Percentiles rank a stretch among this genome's conserved stretches.
These are phyloP conservation scores for Neomorphus geoffroyi DNA, from an alignment of 2,797 vertebrate genomes.

Conservation along the genomic window DNA sequence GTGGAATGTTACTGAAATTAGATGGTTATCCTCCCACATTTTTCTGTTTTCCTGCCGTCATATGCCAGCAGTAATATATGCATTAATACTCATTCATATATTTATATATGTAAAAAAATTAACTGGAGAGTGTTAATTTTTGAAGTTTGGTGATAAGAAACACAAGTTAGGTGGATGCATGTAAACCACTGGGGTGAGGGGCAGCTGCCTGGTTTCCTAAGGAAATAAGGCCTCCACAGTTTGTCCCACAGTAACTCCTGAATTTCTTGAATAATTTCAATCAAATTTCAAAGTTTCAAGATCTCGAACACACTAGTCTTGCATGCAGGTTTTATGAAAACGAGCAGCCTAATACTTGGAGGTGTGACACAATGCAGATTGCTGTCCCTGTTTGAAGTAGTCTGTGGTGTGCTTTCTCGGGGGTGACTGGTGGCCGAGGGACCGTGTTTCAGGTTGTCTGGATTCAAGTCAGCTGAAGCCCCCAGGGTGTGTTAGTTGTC, in stretches of 20 bases:
- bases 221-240: not conserved
- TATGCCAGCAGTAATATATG: not conserved
- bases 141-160: not conserved
- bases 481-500: rapidly evolving
- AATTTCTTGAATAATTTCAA: not conserved
- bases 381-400: not conserved
- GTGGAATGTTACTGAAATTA: too few relatives aligned
- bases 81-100: not conserved
- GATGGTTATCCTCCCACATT: not conserved
- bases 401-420: not conserved
- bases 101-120: not conserved
- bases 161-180: not conserved
- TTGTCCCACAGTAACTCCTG: not conserved
- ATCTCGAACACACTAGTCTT: not conserved
- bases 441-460: not conserved
- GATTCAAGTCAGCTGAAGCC: not conserved
- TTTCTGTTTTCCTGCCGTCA: not conserved
- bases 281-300: not conserved
- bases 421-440: not conserved
- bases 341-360: not conserved
- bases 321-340: not conserved
- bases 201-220: not conserved
- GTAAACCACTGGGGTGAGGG: not conserved
- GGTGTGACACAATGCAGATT: rapidly evolving
- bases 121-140: not conserved